phyloP scores from a whole-genome alignment of 1,140 invertebrate species.

The Bombus superbus region DNA sequence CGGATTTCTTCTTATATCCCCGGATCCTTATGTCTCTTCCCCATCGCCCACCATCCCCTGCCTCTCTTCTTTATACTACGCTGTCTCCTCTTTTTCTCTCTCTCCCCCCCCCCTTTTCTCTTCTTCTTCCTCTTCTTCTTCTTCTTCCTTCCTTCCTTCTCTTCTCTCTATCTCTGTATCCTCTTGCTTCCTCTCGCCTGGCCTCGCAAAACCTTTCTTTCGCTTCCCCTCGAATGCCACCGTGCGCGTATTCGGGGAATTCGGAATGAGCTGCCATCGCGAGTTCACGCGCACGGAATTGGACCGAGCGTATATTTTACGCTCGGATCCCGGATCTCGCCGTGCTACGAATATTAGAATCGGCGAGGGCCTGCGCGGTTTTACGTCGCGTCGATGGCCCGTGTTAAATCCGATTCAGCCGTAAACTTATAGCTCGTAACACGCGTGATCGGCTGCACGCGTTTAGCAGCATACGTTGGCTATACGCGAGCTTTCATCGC shows the following conservation, averaged over 20 bases:
- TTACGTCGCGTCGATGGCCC: constrained; percentile 21
- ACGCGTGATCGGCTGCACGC: background rate
- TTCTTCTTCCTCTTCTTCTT: background rate
- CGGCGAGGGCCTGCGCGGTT: background rate
- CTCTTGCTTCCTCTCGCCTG: background rate
- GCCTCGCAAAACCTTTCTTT: background rate
- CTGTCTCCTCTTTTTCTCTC: background rate
- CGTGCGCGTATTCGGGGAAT: constrained; percentile 79
- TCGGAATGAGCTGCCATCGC: constrained; percentile 76
- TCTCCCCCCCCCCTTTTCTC: background rate
- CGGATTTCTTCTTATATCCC: constrained; percentile 79
- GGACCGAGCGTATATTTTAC: constrained; percentile 67
- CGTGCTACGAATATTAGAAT: constrained; percentile 52
- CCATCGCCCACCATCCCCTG: background rate
- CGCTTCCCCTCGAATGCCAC: constrained; percentile 47
- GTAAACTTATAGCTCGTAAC: constrained; percentile 32
- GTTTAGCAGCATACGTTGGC: too few relatives aligned
- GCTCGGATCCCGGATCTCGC: constrained; percentile 41
- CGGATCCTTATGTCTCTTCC: constrained; percentile 59
- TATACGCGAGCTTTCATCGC: too few relatives aligned
- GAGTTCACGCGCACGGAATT: constrained; percentile 67
- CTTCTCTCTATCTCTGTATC: background rate
- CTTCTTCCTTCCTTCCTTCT: background rate
- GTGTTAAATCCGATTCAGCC: constrained; percentile 27
- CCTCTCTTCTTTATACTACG: background rate